Conservation (phyloP, 2,888 invertebrate species). For the Ennomos fuscantarius region DNA sequence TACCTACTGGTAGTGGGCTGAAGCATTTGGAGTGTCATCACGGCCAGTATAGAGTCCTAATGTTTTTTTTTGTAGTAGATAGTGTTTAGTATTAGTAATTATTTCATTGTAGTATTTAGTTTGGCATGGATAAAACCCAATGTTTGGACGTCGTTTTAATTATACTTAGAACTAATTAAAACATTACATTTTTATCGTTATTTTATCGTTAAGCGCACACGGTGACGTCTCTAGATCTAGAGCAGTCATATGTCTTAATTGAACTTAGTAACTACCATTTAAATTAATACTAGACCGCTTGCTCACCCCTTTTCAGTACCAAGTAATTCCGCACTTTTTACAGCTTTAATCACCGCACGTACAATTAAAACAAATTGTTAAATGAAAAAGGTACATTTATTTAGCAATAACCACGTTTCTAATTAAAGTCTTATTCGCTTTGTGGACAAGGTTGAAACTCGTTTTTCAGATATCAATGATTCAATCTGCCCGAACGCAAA, state of each 20-base stretch:
- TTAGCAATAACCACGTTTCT: constrained; percentile 22
- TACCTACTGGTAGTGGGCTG: too few species aligned
- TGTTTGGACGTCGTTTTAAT: too few species aligned
- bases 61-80: too few species aligned
- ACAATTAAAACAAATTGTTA: constrained; percentile 62
- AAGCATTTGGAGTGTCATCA: too few species aligned
- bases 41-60: too few species aligned
- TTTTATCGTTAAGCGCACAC: too few species aligned
- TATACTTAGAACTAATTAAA: too few species aligned
- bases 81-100: too few species aligned
- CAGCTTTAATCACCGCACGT: constrained; percentile 38
- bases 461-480: constrained; percentile 51
- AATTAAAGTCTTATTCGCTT: constrained; percentile 47
- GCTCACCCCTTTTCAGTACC: constrained; percentile 25
- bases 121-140: too few species aligned
- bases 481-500: constrained; percentile 54
- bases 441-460: constrained; percentile 52
- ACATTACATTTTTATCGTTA: too few species aligned
- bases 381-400: constrained; percentile 63
- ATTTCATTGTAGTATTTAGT: too few species aligned
- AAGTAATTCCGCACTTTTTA: constrained; percentile 47
- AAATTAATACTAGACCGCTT: constrained; percentile 23
- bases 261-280: constrained; percentile 8
- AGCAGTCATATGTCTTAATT: constrained; percentile 1
- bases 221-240: background rate